Percentiles rank a stretch among this genome's conserved stretches.
Conservation (phyloP, 2,797 vertebrate genomes). For the Smutsia gigantea region DNA sequence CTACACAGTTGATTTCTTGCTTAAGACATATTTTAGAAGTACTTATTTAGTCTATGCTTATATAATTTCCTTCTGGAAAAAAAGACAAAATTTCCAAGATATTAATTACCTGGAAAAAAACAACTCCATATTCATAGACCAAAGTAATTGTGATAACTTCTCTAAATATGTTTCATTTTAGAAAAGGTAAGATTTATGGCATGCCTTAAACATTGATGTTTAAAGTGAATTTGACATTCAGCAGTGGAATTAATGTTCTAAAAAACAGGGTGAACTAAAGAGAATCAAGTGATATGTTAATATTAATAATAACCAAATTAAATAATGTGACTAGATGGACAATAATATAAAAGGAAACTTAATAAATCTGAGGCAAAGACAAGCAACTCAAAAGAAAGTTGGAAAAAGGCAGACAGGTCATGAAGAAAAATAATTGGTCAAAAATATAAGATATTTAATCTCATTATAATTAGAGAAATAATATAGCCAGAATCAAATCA, state of each 20-base stretch:
- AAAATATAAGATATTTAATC: background rate
- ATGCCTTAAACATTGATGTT: background rate
- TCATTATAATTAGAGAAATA: background rate
- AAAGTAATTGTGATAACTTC: background rate
- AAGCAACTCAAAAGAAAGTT: background rate
- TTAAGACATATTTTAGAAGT: background rate
- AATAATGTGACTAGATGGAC: background rate
- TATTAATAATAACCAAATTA: background rate
- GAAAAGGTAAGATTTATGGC: background rate
- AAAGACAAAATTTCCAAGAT: background rate
- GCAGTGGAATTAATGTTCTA: background rate
- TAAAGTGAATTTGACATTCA: conserved; percentile 20
- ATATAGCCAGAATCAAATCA: background rate
- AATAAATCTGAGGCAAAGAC: background rate
- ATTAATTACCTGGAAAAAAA: background rate
- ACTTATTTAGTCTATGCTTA: background rate
- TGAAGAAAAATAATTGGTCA: background rate
- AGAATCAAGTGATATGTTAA: background rate
- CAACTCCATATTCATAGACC: background rate
- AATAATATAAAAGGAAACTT: background rate
- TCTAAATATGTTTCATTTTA: background rate
- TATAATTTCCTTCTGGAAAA: background rate
- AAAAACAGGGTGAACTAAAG: conserved; percentile 12
- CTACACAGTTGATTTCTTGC: background rate
- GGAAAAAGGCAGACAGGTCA: background rate